Evolutionary conservation across 2,113 vertebrate species (phyloP).

Genomic region (Oryzias melastigma): DNA sequence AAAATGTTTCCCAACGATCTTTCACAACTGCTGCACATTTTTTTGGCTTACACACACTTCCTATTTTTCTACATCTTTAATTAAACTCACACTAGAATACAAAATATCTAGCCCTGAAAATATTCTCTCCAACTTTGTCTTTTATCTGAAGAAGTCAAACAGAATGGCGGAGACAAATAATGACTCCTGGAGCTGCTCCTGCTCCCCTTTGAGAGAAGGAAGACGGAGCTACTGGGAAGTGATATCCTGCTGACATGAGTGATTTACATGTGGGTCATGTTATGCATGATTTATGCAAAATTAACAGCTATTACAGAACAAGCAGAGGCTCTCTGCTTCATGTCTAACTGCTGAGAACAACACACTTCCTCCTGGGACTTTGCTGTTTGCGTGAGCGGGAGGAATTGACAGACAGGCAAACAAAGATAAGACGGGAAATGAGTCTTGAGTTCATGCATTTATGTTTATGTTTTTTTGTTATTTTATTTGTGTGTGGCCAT

Average conservation of each 20-base stretch:
- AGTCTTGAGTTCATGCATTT: conserved; percentile 8
- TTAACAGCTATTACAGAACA: conserved; percentile 58
- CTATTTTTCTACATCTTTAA: too few relatives aligned
- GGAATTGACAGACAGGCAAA: conserved; percentile 19
- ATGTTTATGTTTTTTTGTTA: neutral
- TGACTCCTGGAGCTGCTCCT: conserved; percentile 5
- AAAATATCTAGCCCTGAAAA: too few relatives aligned
- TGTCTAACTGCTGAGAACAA: conserved; percentile 43
- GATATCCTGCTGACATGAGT: conserved; percentile 60
- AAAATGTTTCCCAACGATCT: too few relatives aligned
- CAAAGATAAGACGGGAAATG: conserved; percentile 35
- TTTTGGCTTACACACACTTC: too few relatives aligned
- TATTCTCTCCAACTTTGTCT: neutral
- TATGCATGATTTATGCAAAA: conserved; percentile 70
- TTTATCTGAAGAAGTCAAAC: conserved; percentile 12
- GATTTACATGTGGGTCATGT: conserved; percentile 72
- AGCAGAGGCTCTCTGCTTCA: conserved; percentile 18
- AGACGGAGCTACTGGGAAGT: conserved; percentile 29
- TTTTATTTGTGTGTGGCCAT: conserved; percentile 44
- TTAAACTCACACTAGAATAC: too few relatives aligned
- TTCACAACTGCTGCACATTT: too few relatives aligned
- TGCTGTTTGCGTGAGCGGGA: conserved; percentile 3
- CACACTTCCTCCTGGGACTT: conserved; percentile 30
- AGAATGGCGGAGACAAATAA: conserved; percentile 18
- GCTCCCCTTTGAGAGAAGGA: conserved; percentile 18